phyloP scores from a whole-genome alignment of 2,797 vertebrate genomes.

The Dermochelys coriacea region DNA sequence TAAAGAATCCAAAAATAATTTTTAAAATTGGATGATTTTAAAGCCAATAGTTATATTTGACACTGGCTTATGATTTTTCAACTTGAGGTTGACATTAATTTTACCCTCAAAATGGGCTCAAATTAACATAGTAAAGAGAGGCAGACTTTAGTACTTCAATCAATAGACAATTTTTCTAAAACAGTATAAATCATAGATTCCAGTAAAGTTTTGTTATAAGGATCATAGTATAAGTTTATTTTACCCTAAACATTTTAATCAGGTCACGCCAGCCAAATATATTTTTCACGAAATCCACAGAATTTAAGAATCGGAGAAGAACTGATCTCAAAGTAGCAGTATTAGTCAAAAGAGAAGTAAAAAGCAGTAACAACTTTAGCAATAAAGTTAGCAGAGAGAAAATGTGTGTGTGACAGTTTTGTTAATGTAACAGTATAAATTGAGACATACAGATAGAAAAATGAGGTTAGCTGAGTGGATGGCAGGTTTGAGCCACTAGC shows the following conservation, averaged over 20 bases:
- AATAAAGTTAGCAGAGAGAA: too few relatives aligned
- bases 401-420: accelerated
- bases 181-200: too few relatives aligned
- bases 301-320: background rate
- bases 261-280: accelerated
- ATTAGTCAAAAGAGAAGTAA: too few relatives aligned
- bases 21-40: background rate
- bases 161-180: background rate
- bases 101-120: too few relatives aligned
- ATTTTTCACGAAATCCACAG: background rate
- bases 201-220: background rate
- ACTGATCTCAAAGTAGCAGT: background rate
- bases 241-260: background rate
- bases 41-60: background rate
- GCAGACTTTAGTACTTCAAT: background rate
- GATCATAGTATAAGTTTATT: accelerated
- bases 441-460: background rate
- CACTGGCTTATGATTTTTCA: background rate
- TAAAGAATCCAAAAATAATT: too few relatives aligned
- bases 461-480: too few relatives aligned
- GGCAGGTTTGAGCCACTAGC: too few relatives aligned
- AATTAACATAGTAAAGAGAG: background rate
- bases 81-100: background rate
- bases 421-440: background rate
- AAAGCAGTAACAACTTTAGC: too few relatives aligned